Conservation (phyloP, 2,113 vertebrate species). For the Tyto alba region DNA sequence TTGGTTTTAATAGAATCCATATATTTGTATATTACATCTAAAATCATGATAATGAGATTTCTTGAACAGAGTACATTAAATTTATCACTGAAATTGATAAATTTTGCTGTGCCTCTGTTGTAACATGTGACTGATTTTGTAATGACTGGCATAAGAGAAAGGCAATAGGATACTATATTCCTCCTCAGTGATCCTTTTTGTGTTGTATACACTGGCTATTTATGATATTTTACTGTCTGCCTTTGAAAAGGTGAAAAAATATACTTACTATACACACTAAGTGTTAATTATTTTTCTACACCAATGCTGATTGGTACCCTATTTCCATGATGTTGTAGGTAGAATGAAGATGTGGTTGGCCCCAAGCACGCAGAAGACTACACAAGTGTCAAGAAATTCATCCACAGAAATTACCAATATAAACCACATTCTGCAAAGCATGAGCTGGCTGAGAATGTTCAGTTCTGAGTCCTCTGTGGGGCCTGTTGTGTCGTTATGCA, state of each 20-base stretch:
- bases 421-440: not conserved
- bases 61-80: not conserved
- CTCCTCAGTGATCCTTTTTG: not conserved
- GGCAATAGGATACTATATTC: not conserved
- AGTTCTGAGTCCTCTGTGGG: not conserved
- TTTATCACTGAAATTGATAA: conserved; percentile 11
- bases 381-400: not conserved
- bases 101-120: not conserved
- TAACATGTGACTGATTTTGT: not conserved
- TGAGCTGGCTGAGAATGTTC: not conserved
- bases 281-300: not conserved
- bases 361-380: not conserved
- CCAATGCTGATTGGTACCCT: fast-evolving
- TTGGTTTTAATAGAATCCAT: not conserved
- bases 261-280: not conserved
- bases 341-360: not conserved
- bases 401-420: not conserved
- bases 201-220: not conserved
- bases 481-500: fast-evolving
- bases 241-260: not conserved
- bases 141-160: not conserved
- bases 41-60: not conserved
- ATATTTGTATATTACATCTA: not conserved
- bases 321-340: not conserved
- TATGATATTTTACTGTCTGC: not conserved